These are phyloP conservation scores for Elgonia sp. DNA, from an alignment of 2,888 invertebrate genomes.

Conservation along the genomic window DNA sequence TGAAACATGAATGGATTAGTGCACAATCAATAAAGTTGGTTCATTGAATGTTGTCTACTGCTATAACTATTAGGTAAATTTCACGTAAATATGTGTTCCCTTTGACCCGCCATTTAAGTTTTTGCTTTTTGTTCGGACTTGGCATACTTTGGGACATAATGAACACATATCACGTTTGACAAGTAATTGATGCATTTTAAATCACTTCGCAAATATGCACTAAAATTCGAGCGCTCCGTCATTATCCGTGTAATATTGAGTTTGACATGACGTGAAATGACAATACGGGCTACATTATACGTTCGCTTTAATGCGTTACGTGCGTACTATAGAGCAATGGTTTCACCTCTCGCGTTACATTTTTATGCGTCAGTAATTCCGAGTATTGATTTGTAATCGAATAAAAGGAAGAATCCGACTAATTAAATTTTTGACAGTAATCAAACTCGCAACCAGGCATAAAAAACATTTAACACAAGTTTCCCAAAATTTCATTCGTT, in stretches of 20 bases:
- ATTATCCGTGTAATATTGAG: slow-evolving; percentile 54
- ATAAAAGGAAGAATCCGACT: slow-evolving; percentile 2
- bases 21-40: slow-evolving; percentile 9
- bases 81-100: slow-evolving; percentile 46
- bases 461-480: slow-evolving; percentile 22
- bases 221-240: slow-evolving; percentile 56
- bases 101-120: slow-evolving; percentile 46
- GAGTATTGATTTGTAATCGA: slow-evolving; percentile 35
- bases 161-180: slow-evolving; percentile 58
- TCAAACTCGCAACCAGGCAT: not conserved
- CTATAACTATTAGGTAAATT: slow-evolving; percentile 23
- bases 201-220: slow-evolving; percentile 60
- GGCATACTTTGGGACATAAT: slow-evolving; percentile 31
- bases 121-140: slow-evolving; percentile 12
- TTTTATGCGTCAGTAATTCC: slow-evolving; percentile 30
- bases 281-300: slow-evolving; percentile 35
- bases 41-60: not conserved
- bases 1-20: not conserved
- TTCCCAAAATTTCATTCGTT: slow-evolving; percentile 26
- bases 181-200: slow-evolving; percentile 67
- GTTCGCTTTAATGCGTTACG: slow-evolving; percentile 37
- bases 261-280: slow-evolving; percentile 47
- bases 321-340: not conserved
- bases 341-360: slow-evolving; percentile 16
- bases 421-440: slow-evolving; percentile 10